These are phyloP conservation scores for Caenorhabditis becei DNA, from an alignment of 2,888 invertebrate genomes.

Conservation along the genomic window DNA sequence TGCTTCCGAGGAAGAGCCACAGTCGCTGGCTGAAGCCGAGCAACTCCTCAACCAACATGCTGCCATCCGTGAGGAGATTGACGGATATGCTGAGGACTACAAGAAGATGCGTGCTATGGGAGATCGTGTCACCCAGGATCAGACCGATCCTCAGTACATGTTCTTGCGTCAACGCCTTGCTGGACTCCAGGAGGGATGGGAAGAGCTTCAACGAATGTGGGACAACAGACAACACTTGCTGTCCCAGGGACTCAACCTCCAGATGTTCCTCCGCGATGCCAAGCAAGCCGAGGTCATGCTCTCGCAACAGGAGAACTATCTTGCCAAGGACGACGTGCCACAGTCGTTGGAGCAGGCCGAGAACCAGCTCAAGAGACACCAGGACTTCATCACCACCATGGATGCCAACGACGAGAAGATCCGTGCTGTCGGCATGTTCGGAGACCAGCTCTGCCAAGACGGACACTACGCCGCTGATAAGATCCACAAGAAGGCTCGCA, in stretches of 20 bases:
- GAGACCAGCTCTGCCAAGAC: conserved; percentile 92
- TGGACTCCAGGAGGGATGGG: conserved; percentile 99
- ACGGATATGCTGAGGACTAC: conserved; percentile 97
- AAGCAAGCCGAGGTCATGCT: conserved; percentile 95
- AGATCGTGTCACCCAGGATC: conserved; percentile 91
- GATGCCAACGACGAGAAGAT: conserved; percentile 99
- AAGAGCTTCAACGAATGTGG: conserved; percentile 99
- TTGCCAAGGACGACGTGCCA: conserved; percentile 91
- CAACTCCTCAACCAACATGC: conserved; percentile 97
- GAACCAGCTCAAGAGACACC: conserved; percentile 95
- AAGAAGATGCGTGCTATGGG: conserved; percentile 99
- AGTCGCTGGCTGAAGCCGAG: conserved; percentile 95
- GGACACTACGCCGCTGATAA: conserved; percentile 97
- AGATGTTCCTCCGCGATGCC: conserved; percentile 94
- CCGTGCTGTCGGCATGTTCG: conserved; percentile 93
- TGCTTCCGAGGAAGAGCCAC: conserved; percentile 95
- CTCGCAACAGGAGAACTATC: conserved; percentile 97
- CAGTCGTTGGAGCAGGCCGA: conserved; percentile 93
- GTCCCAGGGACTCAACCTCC: conserved; percentile 93
- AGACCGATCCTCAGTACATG: conserved; percentile 98
- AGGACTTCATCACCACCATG: conserved; percentile 99
- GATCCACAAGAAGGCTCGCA: conserved; percentile 95
- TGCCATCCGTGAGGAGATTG: conserved; percentile 98
- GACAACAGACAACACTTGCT: conserved; percentile 95
- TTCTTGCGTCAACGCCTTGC: conserved; percentile 96